Percentiles rank a stretch among this genome's conserved stretches.
These are phyloP conservation scores for Pimephales promelas DNA, from an alignment of 2,113 vertebrate species.

Conservation along the genomic window DNA sequence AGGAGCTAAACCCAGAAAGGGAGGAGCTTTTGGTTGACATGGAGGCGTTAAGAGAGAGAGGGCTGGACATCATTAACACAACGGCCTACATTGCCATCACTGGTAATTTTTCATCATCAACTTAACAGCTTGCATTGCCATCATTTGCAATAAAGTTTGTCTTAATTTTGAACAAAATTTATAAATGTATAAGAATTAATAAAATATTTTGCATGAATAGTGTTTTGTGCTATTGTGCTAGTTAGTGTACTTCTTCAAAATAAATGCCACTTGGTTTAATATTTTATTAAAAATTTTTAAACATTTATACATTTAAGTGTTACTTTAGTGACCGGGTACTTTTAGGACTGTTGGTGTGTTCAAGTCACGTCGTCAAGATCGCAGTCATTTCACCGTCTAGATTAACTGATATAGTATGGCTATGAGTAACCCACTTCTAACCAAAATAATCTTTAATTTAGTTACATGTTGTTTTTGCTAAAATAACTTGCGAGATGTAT, in stretches of 20 bases:
- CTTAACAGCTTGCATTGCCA: not conserved
- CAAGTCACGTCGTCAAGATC: too few relatives aligned
- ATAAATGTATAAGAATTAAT: too few relatives aligned
- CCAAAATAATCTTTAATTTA: too few relatives aligned
- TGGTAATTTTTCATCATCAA: conserved; percentile 71
- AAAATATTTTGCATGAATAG: too few relatives aligned
- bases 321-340: not conserved
- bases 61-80: conserved; percentile 92
- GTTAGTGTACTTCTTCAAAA: not conserved
- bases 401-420: too few relatives aligned
- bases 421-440: too few relatives aligned
- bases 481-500: too few relatives aligned
- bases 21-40: conserved; percentile 90
- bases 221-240: too few relatives aligned
- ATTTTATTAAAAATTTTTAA: not conserved
- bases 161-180: not conserved
- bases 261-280: not conserved
- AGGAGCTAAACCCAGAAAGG: conserved; percentile 89
- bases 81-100: conserved; percentile 92
- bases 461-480: too few relatives aligned
- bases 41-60: conserved; percentile 85
- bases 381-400: too few relatives aligned
- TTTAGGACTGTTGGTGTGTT: not conserved
- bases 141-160: not conserved
- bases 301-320: not conserved